A percentile compares a stretch with the other conserved stretches of the same genome.
These are phyloP conservation scores for Lonchura striata DNA, from an alignment of 2,113 vertebrate species.

Conservation along the genomic window DNA sequence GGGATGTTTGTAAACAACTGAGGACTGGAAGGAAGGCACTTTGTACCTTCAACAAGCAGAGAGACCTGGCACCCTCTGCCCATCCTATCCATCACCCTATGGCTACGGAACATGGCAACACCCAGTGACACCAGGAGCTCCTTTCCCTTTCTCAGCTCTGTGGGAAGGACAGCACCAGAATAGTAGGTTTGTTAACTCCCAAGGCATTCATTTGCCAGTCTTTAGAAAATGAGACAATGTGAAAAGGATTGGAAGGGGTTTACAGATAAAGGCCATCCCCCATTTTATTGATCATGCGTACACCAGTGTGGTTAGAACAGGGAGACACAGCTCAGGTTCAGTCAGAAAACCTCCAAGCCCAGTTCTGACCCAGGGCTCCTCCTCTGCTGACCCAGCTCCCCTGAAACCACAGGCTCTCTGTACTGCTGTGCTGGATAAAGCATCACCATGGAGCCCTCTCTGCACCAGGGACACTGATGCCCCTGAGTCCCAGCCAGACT, in stretches of 20 bases:
- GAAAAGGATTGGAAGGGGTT: not conserved
- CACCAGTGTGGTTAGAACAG: not conserved
- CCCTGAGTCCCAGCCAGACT: accelerated
- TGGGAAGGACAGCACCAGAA: not conserved
- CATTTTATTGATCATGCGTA: accelerated
- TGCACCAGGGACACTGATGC: not conserved
- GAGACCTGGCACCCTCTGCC: not conserved
- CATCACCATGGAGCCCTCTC: not conserved
- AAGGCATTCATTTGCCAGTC: not conserved
- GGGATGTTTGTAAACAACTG: not conserved
- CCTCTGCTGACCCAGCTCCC: not conserved
- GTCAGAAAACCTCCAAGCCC: not conserved
- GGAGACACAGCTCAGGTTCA: not conserved
- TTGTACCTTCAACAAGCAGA: not conserved
- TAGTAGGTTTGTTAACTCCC: not conserved
- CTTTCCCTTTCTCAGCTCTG: not conserved
- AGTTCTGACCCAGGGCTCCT: not conserved
- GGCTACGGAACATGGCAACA: accelerated
- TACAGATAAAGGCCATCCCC: not conserved
- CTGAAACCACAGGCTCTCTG: not conserved
- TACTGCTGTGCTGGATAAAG: not conserved
- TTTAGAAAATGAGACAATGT: not conserved
- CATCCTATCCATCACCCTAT: not conserved
- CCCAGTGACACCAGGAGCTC: not conserved
- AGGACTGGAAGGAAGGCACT: not conserved